phyloP scores from a whole-genome alignment of 1,140 invertebrate genomes.

The Zelostemma sp. region DNA sequence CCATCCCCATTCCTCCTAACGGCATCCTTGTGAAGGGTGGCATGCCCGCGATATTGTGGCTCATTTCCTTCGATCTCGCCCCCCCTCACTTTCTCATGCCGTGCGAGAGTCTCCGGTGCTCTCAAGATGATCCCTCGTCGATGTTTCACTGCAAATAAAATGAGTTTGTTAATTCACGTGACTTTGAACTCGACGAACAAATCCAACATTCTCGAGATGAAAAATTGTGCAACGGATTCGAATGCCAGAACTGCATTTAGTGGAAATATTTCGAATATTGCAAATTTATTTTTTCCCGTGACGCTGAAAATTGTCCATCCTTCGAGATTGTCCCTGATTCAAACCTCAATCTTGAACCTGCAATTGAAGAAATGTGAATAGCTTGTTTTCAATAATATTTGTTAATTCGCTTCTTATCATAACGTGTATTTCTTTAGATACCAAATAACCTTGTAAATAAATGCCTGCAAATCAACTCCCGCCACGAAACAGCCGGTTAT shows the following conservation, averaged over 20 bases:
- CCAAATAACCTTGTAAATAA: not conserved
- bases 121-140: conserved; percentile 18
- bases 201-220: not conserved
- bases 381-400: not conserved
- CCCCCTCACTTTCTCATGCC: conserved; percentile 68
- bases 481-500: no score
- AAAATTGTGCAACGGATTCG: not conserved
- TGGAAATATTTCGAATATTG: not conserved
- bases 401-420: not conserved
- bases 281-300: not conserved
- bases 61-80: conserved; percentile 66
- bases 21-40: conserved; percentile 70
- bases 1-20: conserved; percentile 70
- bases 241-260: no score
- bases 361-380: no score
- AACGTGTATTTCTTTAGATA: not conserved
- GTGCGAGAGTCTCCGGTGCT: conserved; percentile 52
- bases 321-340: no score
- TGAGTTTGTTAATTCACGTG: not conserved
- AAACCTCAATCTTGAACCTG: no score
- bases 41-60: conserved; percentile 71
- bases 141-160: not conserved
- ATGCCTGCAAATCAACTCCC: not conserved
- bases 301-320: no score
- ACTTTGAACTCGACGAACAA: not conserved